Base-by-base conservation (phyloP, 2,888 invertebrate genomes). In the Caenorhabditis macrosperma region DNA sequence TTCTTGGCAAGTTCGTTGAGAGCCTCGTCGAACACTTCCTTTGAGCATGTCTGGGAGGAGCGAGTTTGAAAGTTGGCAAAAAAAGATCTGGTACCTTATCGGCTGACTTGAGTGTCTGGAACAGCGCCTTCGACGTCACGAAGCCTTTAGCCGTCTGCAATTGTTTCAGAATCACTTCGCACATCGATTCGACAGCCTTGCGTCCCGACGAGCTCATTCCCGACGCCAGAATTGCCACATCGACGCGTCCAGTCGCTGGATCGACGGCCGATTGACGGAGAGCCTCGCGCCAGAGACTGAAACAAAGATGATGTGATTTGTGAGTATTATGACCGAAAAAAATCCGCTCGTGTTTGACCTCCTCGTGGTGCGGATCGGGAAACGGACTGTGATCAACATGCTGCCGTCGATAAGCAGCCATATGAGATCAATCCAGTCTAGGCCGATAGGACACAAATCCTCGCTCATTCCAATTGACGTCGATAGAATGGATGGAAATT, bases 261-360 rank as follows among this genome's bases (percentile, higher is more conserved):
- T 99, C 98, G 0, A 96, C 95, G 0, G 98, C 97, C 0, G 98
- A 96, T 91, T 99, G 98, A 91, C 97, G 97, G 57, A 99, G 92
- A 0, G 99, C 99, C 92, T 98, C 98, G 46, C 96, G 94, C 92
- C 98, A 82, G 9, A 85, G 64, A 24, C 84, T 84, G 33, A 35
- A 83, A 68, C 12, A 12, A 50, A 54, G 41, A n/a, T 41, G 2
- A 20, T 20, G 10, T 4, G 35, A 28, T 22, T 22, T 28, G 28
- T 30, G 22, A 20, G 24, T 22, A 41, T 10, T 33, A 20, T 24
- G 12, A n/a, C 15, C 28, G 12, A 20, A 17, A 69, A n/a, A n/a
- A n/a, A n/a, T n/a, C n/a, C n/a, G n/a, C n/a, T n/a, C n/a, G n/a
- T n/a, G n/a, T n/a, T n/a, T n/a, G n/a, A n/a, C n/a, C n/a, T n/a